Evolutionary conservation across 37 sponge, comb jelly and placozoan species (phyloP).

Genomic region (Chondrosia reniformis): DNA sequence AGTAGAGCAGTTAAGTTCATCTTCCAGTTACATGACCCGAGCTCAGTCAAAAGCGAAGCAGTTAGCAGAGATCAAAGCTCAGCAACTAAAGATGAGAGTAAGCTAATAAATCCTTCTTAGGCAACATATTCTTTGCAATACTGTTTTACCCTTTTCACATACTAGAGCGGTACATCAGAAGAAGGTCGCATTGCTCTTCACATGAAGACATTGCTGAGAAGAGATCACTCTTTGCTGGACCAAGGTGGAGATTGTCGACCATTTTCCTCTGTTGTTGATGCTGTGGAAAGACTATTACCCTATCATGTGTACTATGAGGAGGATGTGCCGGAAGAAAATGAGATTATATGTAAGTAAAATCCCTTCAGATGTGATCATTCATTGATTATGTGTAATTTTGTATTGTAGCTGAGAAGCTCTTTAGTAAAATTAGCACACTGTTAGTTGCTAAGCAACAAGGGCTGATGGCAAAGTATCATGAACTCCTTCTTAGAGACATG

Average conservation of each 20-base stretch:
- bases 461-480: neutral
- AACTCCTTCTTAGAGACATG: neutral
- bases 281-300: neutral
- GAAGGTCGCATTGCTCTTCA: constrained; percentile 3
- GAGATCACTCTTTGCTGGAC: neutral
- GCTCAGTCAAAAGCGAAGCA: constrained; percentile 10
- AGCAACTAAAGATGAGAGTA: constrained; percentile 8
- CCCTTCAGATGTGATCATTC: no score
- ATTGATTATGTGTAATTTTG: neutral
- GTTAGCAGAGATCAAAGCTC: constrained; percentile 17
- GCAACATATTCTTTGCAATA: no score
- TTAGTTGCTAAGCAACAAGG: neutral
- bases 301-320: constrained; percentile 20
- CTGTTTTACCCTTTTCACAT: neutral
- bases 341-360: neutral
- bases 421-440: neutral
- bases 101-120: no score
- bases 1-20: neutral
- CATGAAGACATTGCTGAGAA: constrained; percentile 8
- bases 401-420: neutral
- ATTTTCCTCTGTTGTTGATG: constrained; percentile 15
- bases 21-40: constrained; percentile 1
- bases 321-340: neutral
- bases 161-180: neutral
- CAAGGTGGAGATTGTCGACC: neutral